These are phyloP conservation scores for Epizoanthus fatuus DNA, from an alignment of 92 coral and sea anemone species.

Conservation along the genomic window DNA sequence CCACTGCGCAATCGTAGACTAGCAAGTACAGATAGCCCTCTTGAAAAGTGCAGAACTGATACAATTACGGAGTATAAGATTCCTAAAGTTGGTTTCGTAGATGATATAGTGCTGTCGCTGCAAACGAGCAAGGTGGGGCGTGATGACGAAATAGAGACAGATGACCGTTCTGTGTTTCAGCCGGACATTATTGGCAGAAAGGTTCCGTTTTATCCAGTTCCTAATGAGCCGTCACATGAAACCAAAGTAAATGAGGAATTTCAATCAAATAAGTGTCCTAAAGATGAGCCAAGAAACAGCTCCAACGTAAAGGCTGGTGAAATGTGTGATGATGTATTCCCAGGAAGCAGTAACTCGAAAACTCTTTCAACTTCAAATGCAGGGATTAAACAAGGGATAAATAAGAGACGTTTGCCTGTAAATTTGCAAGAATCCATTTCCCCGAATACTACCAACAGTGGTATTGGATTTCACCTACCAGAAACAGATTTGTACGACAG, in stretches of 20 bases:
- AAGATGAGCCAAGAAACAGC: neutral
- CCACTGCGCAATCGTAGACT: slow-evolving; percentile 18
- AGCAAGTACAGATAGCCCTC: slow-evolving; percentile 20
- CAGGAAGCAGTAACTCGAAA: neutral
- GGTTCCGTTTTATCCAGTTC: slow-evolving; percentile 29
- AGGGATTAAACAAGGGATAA: neutral
- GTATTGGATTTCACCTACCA: slow-evolving; percentile 31
- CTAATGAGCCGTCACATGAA: neutral
- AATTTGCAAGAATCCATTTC: neutral
- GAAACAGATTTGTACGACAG: slow-evolving; percentile 15
- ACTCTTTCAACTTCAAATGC: neutral
- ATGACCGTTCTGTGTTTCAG: neutral
- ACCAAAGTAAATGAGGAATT: neutral
- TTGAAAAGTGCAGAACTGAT: slow-evolving; percentile 15
- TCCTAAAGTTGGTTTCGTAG: slow-evolving; percentile 30
- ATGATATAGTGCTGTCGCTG: slow-evolving; percentile 2
- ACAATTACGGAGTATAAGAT: slow-evolving; percentile 17
- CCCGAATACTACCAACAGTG: neutral
- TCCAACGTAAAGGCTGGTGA: neutral
- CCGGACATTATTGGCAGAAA: slow-evolving; percentile 1
- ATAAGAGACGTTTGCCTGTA: neutral
- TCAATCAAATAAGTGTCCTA: slow-evolving; percentile 10
- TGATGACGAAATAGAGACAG: neutral
- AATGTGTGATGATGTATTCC: neutral
- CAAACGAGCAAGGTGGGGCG: slow-evolving; percentile 21